phyloP scores from a whole-genome alignment of 2,888 invertebrate genomes.

The Ceramica pisi region DNA sequence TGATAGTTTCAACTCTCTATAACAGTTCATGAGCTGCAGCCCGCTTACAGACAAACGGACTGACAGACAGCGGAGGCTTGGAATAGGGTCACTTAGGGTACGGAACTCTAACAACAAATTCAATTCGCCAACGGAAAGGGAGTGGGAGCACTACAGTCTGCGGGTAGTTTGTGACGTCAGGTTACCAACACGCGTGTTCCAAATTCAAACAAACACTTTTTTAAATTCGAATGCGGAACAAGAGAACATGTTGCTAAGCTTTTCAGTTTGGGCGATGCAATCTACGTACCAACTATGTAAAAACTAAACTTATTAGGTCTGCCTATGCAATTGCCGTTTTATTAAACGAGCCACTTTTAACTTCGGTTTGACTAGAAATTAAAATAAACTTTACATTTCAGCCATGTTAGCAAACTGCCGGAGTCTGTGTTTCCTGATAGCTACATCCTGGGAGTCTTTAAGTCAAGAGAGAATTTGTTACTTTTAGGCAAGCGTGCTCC shows the following conservation, averaged over 20 bases:
- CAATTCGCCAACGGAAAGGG: slow-evolving; percentile 15
- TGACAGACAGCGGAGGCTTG: not conserved
- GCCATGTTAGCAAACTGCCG: too few species aligned
- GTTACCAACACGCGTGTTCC: slow-evolving; percentile 31
- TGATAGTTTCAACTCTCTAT: too few species aligned
- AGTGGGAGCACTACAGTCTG: slow-evolving; percentile 6
- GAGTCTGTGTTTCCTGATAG: too few species aligned
- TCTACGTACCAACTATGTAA: not conserved
- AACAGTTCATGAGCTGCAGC: too few species aligned
- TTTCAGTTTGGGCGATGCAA: not conserved
- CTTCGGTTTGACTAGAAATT: too few species aligned
- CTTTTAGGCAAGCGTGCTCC: too few species aligned
- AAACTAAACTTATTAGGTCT: too few species aligned
- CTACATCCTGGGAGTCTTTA: too few species aligned
- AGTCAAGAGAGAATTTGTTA: too few species aligned
- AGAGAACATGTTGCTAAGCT: slow-evolving; percentile 8
- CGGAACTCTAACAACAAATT: slow-evolving; percentile 13
- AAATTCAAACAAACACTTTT: slow-evolving; percentile 40
- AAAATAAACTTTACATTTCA: too few species aligned
- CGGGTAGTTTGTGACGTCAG: slow-evolving; percentile 19
- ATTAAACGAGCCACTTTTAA: too few species aligned
- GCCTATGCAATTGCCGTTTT: too few species aligned
- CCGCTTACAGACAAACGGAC: not conserved
- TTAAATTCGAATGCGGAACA: slow-evolving; percentile 34
- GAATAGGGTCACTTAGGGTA: not conserved